Evolutionary conservation across 2,113 vertebrate species (phyloP).

Genomic region (Acrocephalus kingi): DNA sequence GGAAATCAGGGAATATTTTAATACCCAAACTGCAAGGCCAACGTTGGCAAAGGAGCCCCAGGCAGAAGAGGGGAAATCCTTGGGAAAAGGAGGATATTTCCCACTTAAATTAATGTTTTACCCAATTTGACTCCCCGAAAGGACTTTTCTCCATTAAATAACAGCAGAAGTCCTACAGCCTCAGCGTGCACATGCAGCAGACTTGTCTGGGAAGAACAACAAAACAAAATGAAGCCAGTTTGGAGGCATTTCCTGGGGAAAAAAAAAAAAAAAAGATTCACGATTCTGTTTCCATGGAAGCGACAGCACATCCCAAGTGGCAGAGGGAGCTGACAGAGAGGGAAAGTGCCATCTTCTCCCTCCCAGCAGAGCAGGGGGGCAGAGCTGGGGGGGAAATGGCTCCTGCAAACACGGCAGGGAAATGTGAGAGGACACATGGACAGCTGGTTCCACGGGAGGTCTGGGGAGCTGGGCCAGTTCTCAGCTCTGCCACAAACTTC

Average conservation of each 20-base stretch:
- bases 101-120: neutral
- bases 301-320: slow-evolving; percentile 68
- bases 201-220: neutral
- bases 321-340: slow-evolving; percentile 53
- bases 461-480: neutral
- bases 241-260: slow-evolving; percentile 54
- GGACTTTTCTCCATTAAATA: neutral
- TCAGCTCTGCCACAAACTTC: neutral
- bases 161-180: neutral
- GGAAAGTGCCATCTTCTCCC: slow-evolving; percentile 38
- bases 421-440: slow-evolving; percentile 11
- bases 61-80: neutral
- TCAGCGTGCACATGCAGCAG: neutral
- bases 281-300: slow-evolving; percentile 72
- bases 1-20: neutral
- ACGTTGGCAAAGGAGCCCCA: neutral
- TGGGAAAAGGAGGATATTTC: neutral
- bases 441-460: neutral
- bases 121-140: neutral
- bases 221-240: slow-evolving; percentile 33
- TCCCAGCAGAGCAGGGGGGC: neutral
- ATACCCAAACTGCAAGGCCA: neutral
- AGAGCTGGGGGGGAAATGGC: neutral
- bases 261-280: slow-evolving; percentile 23
- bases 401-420: neutral